phyloP scores from a whole-genome alignment of 2,888 invertebrate genomes.

The Volucella inanis region DNA sequence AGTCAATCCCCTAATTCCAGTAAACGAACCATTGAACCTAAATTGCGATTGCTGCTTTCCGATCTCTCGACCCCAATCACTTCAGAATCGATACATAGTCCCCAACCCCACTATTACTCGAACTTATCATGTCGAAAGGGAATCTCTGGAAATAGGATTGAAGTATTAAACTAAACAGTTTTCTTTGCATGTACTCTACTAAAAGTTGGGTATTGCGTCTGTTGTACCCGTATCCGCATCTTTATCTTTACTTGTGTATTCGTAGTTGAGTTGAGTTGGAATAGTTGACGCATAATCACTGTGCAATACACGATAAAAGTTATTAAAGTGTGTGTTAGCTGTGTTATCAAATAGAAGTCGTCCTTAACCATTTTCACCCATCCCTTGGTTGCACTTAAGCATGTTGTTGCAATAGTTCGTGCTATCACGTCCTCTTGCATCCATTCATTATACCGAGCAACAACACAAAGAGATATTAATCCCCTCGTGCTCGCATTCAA shows the following conservation, averaged over 20 bases:
- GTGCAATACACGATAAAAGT: conserved; percentile 57
- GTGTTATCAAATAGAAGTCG: conserved; percentile 1
- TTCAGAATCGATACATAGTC: conserved; percentile 20
- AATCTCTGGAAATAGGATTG: conserved; percentile 42
- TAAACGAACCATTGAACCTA: conserved; percentile 46
- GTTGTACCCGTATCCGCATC: no score
- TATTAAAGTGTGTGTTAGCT: conserved; percentile 42
- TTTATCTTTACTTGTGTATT: no score
- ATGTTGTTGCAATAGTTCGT: conserved; percentile 72
- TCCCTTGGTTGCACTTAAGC: conserved; percentile 60
- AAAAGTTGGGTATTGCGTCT: neutral
- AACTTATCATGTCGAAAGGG: conserved; percentile 30
- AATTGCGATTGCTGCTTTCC: conserved; percentile 50
- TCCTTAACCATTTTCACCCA: neutral
- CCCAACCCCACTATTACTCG: neutral
- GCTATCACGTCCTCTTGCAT: conserved; percentile 64
- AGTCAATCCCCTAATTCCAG: conserved; percentile 22
- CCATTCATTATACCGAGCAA: conserved; percentile 56
- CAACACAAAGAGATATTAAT: conserved; percentile 63
- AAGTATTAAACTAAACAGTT: conserved; percentile 54
- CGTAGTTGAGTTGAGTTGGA: no score
- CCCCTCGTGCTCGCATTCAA: conserved; percentile 3
- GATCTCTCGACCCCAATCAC: conserved; percentile 67
- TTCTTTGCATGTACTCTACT: neutral
- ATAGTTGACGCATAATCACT: conserved; percentile 71